A percentile compares a stretch with the other conserved stretches of the same genome.
Conservation (phyloP, 2,888 invertebrate genomes). For the Teleogryllus oceanicus region DNA sequence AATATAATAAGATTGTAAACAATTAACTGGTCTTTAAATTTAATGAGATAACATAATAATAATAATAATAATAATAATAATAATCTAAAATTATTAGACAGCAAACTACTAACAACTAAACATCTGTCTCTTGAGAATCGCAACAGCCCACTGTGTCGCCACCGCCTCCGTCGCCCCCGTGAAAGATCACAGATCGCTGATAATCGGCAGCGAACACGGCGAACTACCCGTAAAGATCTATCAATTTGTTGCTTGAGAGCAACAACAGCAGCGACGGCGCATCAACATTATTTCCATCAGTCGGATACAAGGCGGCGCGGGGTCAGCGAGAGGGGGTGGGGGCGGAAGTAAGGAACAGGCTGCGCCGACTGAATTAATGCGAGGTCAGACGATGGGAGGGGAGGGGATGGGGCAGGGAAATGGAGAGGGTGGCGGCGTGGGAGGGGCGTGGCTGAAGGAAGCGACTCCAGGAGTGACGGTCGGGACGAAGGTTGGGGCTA, state of each 20-base stretch:
- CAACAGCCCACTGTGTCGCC: not conserved
- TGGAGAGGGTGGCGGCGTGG: not conserved
- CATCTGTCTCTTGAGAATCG: not conserved
- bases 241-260: slow-evolving; percentile 30
- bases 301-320: not conserved
- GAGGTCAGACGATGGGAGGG: not conserved
- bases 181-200: not conserved
- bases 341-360: no score
- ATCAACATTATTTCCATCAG: slow-evolving; percentile 30
- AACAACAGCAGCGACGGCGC: not conserved
- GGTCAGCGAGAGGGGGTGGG: not conserved
- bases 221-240: slow-evolving; percentile 28
- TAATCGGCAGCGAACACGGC: slow-evolving; percentile 21
- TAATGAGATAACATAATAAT: no score
- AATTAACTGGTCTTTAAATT: no score
- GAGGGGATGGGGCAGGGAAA: no score
- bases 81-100: no score
- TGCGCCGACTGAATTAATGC: not conserved
- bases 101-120: no score
- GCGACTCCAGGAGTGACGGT: no score
- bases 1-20: no score
- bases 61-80: no score
- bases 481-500: not conserved
- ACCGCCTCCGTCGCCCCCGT: not conserved
- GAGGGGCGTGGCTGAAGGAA: not conserved